Percentiles rank a stretch among this genome's conserved stretches.
Conservation (phyloP, 2,113 vertebrate species). For the Sporophila hypoxantha region DNA sequence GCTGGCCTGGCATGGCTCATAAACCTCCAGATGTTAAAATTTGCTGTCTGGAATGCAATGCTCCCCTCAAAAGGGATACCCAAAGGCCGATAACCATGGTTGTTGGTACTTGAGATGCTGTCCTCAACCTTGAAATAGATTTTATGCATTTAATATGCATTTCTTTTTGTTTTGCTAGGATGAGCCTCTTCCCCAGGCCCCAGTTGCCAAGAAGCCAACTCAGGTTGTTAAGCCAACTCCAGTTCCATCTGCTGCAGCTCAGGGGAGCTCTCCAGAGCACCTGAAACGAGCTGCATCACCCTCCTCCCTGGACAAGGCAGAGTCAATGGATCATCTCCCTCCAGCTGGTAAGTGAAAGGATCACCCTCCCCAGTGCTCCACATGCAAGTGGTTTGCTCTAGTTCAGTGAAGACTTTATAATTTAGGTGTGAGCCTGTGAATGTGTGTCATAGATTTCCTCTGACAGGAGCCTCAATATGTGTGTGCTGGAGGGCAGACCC, state of each 20-base stretch:
- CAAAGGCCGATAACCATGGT: not conserved
- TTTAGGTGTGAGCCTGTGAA: not conserved
- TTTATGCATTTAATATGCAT: not conserved
- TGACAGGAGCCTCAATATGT: not conserved
- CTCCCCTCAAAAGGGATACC: not conserved
- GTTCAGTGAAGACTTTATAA: not conserved
- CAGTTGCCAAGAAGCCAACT: conserved; percentile 62
- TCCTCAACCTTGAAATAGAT: not conserved
- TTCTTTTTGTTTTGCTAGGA: conserved; percentile 46
- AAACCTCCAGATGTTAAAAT: not conserved
- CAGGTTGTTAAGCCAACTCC: conserved; percentile 57
- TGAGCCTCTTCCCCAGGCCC: conserved; percentile 59
- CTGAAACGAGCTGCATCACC: not conserved
- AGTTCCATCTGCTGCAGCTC: conserved; percentile 9
- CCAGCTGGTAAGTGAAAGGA: conserved; percentile 54
- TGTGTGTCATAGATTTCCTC: not conserved
- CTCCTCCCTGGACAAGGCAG: not conserved
- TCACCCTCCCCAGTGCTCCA: not conserved
- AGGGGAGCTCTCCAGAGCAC: conserved; percentile 17
- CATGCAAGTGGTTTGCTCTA: not conserved
- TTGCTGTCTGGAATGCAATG: not conserved
- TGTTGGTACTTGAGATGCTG: not conserved
- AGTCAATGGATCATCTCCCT: conserved; percentile 46
- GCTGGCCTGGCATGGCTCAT: not conserved
- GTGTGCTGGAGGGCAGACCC: not conserved